Conservation (phyloP, 2,888 invertebrate species). For the Bombylius discolor region DNA sequence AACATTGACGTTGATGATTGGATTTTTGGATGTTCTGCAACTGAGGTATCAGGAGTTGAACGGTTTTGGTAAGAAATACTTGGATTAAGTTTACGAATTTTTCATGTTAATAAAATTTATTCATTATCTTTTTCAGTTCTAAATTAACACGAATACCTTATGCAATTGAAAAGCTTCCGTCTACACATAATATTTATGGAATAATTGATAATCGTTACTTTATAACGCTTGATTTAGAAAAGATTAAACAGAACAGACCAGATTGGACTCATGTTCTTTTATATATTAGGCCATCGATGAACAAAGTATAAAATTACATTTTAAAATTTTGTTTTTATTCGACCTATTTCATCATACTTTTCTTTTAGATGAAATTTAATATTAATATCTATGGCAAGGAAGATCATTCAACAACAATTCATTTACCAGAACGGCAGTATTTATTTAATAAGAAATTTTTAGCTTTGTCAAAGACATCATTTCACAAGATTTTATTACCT, state of each 20-base stretch:
- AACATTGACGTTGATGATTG: constrained; percentile 59
- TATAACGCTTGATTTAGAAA: constrained; percentile 47
- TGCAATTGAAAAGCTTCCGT: constrained; percentile 42
- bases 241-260: constrained; percentile 42
- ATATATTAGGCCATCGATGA: constrained; percentile 48
- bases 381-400: constrained; percentile 48
- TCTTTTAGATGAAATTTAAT: constrained; percentile 46
- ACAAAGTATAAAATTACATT: constrained; percentile 39
- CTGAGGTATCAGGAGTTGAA: constrained; percentile 39
- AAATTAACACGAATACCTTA: constrained; percentile 47
- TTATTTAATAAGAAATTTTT: too few species aligned
- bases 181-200: constrained; percentile 19
- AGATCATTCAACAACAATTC: constrained; percentile 22
- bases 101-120: constrained; percentile 9
- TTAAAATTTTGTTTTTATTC: constrained; percentile 10
- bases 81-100: not conserved
- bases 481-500: too few species aligned
- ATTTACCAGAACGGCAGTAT: too few species aligned
- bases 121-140: constrained; percentile 35
- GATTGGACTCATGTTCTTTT: constrained; percentile 59
- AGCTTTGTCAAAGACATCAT: too few species aligned
- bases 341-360: constrained; percentile 11
- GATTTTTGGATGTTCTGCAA: constrained; percentile 63
- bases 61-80: constrained; percentile 42
- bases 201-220: constrained; percentile 32